Evolutionary conservation across 1,140 invertebrate species (phyloP), one percentile per base, ranked within the genome.

Genomic region (Pectinophora gossypiella): DNA sequence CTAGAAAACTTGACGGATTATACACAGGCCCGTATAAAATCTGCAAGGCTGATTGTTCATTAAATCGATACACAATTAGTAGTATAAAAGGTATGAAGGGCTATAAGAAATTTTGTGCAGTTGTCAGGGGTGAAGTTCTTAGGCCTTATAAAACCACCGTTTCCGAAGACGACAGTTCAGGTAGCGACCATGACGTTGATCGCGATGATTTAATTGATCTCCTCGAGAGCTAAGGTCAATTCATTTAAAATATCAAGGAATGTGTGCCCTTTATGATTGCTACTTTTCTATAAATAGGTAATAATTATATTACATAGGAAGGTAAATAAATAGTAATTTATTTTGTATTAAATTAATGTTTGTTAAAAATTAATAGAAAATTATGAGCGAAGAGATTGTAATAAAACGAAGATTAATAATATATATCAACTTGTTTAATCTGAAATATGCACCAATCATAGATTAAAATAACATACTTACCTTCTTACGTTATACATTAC

Each of bases 51-150:
- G 27, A 55, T 15, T 19, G 35, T 19, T n/a, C 13, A 18, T n/a
- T 49, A 49, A 38, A 55, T 27, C 53, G 47, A 1, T 55, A 55
- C 19, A 55, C 53, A 4, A 55, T 55, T 19, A 7, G 4, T n/a
- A 55, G 47, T 13, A 48, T 55, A 1, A 49, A 55, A 40, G 53
- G 53, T 21, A 42, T 54, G 45, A 54, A 54, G 20, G 52, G 52
- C 0, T 54, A 54, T 21, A 54, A 36, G 43, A 22, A 21, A 19
- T 55, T 55, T 21, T 43, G 19, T 21, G 47, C 53, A 18, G 47
- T 50, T 13, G 47, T 55, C 4, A 3, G 22, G 20, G 40, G 13
- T 10, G 53, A 55, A 36, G 16, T 19, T 18, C 48, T 55, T 18
- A 15, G 53, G 7, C 47, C 48, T 10, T 56, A 56, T 51, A 56